A percentile compares a stretch with the other conserved stretches of the same genome.
Conservation (phyloP, 2,797 vertebrate genomes). For the Ataeniobius toweri region DNA sequence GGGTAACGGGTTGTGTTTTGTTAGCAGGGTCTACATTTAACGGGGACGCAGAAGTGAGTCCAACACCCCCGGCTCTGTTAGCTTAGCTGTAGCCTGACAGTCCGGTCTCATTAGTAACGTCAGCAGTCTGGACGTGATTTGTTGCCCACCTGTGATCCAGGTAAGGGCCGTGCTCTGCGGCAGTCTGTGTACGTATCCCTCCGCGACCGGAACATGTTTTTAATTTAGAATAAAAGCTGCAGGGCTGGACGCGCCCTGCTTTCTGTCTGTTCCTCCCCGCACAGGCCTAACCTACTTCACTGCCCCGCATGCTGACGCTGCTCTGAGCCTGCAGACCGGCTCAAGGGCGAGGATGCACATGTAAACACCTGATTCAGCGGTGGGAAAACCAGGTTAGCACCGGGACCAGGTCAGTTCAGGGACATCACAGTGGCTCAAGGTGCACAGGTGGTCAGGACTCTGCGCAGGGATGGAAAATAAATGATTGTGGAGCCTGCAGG, state of each 20-base stretch:
- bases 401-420: too few relatives aligned
- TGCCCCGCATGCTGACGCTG: too few relatives aligned
- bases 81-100: conserved; percentile 30
- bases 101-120: conserved; percentile 60
- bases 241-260: background rate
- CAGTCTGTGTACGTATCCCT: background rate
- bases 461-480: too few relatives aligned
- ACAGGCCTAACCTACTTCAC: background rate
- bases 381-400: background rate
- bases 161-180: conserved; percentile 15
- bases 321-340: too few relatives aligned
- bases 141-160: conserved; percentile 9
- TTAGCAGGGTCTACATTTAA: background rate
- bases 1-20: background rate
- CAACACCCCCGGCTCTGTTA: conserved; percentile 29
- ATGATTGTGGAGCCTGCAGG: background rate
- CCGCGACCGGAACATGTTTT: background rate
- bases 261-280: background rate
- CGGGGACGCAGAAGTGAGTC: background rate
- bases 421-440: background rate
- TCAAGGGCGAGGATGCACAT: too few relatives aligned
- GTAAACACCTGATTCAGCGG: background rate
- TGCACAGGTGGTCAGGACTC: background rate
- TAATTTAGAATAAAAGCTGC: background rate
- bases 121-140: conserved; percentile 49